Conservation (phyloP, 2,797 vertebrate species). For the Lacerta viridis region DNA sequence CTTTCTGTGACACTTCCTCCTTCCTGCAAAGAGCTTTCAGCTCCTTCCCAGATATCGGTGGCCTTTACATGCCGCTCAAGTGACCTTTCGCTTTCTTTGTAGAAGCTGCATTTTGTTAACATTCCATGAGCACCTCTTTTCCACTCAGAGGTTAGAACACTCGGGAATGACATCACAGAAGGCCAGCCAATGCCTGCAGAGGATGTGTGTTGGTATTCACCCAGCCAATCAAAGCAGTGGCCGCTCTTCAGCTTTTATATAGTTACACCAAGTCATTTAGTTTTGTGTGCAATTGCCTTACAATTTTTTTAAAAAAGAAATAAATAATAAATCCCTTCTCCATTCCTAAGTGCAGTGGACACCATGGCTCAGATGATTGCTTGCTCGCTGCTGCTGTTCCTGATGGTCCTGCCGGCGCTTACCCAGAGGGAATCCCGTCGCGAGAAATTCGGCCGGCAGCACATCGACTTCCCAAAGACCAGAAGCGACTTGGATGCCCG, state of each 20-base stretch:
- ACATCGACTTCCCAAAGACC: slow-evolving; percentile 29
- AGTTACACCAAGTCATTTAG: not conserved
- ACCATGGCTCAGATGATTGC: not conserved
- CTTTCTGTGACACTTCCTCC: not conserved
- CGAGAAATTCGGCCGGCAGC: slow-evolving; percentile 60
- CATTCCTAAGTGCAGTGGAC: not conserved
- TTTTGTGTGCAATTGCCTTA: no score
- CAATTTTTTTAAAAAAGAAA: no score
- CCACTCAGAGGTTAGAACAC: not conserved
- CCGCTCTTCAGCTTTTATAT: not conserved
- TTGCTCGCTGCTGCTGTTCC: not conserved
- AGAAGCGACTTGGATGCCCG: not conserved
- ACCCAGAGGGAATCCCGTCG: slow-evolving; percentile 49
- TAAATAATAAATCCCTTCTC: no score
- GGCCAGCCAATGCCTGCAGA: not conserved
- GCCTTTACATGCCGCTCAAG: not conserved
- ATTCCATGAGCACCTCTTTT: not conserved
- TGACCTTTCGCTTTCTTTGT: not conserved
- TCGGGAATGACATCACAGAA: not conserved
- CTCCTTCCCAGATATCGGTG: no score
- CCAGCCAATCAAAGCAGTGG: not conserved
- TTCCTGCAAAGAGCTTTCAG: not conserved
- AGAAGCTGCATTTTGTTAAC: not conserved
- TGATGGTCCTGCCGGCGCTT: not conserved
- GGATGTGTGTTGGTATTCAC: not conserved